Conservation (phyloP, 2,888 invertebrate genomes). For the Nomada ruficornis region DNA sequence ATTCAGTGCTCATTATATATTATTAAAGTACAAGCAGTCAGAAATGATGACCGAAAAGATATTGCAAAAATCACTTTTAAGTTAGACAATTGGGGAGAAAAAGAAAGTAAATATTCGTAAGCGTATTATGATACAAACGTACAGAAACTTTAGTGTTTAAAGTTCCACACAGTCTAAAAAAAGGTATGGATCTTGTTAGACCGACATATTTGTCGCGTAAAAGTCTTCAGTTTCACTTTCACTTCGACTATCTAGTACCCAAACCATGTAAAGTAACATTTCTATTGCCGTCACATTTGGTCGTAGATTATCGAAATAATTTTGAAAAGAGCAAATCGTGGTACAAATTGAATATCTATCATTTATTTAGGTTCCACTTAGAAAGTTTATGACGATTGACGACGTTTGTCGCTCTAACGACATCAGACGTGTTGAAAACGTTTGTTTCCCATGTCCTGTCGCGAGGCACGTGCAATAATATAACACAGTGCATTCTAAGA, state of each 20-base stretch:
- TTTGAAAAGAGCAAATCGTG: neutral
- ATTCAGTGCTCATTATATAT: neutral
- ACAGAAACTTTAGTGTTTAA: too few species aligned
- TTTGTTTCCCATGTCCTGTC: constrained; percentile 24
- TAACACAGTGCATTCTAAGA: constrained; percentile 4
- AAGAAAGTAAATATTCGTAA: too few species aligned
- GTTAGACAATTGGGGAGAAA: too few species aligned
- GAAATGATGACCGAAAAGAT: too few species aligned
- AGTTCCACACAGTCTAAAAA: too few species aligned
- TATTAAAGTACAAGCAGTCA: neutral
- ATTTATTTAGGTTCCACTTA: too few species aligned
- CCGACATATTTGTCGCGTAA: neutral
- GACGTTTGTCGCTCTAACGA: constrained; percentile 30
- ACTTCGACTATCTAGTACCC: constrained; percentile 44
- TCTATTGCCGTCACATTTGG: neutral
- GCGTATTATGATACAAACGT: too few species aligned
- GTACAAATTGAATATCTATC: too few species aligned
- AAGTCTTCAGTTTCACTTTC: constrained; percentile 63
- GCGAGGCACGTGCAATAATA: constrained; percentile 6
- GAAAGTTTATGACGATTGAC: constrained; percentile 15
- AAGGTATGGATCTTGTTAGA: too few species aligned
- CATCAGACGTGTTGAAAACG: constrained; percentile 8
- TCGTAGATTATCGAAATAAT: neutral
- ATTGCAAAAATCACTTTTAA: too few species aligned
- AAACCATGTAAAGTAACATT: constrained; percentile 15